phyloP scores from a whole-genome alignment of 2,113 vertebrate species.

The Acanthisitta chloris region DNA sequence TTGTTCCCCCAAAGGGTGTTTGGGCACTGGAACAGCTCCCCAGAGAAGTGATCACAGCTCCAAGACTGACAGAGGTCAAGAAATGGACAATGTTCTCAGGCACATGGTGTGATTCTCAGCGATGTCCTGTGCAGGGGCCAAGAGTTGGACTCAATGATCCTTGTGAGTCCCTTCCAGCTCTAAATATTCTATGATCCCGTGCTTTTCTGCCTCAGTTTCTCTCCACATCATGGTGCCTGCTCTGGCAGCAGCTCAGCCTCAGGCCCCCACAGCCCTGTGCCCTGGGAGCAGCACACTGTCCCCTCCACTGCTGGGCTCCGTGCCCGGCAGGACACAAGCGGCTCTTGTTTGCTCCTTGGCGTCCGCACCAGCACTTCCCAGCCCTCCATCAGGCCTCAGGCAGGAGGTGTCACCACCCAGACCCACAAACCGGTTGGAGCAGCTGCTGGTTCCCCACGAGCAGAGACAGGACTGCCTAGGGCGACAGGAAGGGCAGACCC shows the following conservation, averaged over 20 bases:
- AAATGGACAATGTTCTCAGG: too few species aligned
- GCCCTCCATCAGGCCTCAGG: not conserved
- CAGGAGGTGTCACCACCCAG: not conserved
- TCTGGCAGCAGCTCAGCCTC: not conserved
- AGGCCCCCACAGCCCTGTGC: accelerated
- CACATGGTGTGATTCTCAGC: too few species aligned
- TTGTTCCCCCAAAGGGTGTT: too few species aligned
- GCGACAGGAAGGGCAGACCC: not conserved
- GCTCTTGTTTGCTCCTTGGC: slow-evolving; percentile 37
- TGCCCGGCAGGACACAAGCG: not conserved
- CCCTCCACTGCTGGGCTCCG: not conserved
- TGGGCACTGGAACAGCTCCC: too few species aligned
- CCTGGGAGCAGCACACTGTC: not conserved
- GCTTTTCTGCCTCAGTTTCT: not conserved
- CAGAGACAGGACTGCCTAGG: not conserved
- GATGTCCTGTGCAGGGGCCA: too few species aligned
- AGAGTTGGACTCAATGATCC: too few species aligned
- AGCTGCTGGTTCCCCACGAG: accelerated
- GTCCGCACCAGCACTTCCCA: not conserved
- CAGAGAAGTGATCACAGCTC: too few species aligned
- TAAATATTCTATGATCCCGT: too few species aligned
- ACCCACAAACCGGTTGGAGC: slow-evolving; percentile 39
- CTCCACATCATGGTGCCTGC: not conserved
- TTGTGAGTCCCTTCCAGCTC: too few species aligned
- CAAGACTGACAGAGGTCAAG: too few species aligned